Evolutionary conservation across 2,113 vertebrate species (phyloP).

Genomic region (Chaetorhynchus papuensis): DNA sequence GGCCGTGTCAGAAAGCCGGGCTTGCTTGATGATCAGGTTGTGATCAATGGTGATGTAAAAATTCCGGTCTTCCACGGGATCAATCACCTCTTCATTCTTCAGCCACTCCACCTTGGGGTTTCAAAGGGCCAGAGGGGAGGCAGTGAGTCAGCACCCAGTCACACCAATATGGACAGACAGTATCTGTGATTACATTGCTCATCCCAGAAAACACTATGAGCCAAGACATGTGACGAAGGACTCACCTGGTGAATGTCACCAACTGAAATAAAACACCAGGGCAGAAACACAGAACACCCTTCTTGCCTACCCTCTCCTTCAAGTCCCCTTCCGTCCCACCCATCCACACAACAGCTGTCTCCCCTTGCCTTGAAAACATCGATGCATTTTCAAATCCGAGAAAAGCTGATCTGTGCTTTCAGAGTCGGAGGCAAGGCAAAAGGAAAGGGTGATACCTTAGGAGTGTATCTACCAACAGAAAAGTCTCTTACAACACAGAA

Average conservation of each 20-base stretch:
- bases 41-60: slow-evolving; percentile 97
- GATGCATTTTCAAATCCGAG: background rate
- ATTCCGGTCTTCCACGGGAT: slow-evolving; percentile 89
- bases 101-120: slow-evolving; percentile 88
- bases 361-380: background rate
- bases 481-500: background rate
- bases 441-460: background rate
- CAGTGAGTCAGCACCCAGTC: background rate
- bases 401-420: background rate
- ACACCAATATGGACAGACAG: background rate
- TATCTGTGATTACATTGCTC: background rate
- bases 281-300: background rate
- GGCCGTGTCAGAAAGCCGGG: slow-evolving; percentile 90
- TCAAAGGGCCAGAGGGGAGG: background rate
- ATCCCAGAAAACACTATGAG: rapidly evolving
- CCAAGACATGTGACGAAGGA: rapidly evolving
- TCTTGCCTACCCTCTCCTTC: background rate
- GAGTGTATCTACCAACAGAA: background rate
- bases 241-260: background rate
- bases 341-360: background rate
- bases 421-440: background rate
- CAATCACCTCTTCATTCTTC: slow-evolving; percentile 92
- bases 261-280: background rate
- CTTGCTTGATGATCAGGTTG: slow-evolving; percentile 96
- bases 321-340: background rate